These are phyloP conservation scores for Eledona agricola DNA, from an alignment of 2,888 invertebrate genomes.

Conservation along the genomic window DNA sequence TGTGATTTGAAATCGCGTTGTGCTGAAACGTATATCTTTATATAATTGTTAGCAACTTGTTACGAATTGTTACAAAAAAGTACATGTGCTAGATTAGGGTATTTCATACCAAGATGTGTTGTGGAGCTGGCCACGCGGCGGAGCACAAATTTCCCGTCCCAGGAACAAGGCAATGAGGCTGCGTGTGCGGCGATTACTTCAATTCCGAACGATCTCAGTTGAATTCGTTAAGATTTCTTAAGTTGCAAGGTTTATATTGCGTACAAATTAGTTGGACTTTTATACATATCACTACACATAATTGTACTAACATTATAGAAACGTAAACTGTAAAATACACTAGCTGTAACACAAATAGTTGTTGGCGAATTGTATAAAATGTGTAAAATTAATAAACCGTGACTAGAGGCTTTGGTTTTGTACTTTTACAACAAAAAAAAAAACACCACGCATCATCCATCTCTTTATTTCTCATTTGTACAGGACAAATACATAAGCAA, in stretches of 20 bases:
- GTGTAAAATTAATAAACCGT: slow-evolving; percentile 42
- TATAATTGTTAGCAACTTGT: slow-evolving; percentile 40
- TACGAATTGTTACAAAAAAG: slow-evolving; percentile 36
- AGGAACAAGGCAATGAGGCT: no score
- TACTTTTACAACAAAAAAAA: not conserved
- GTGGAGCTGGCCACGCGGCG: slow-evolving; percentile 5
- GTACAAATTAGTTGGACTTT: slow-evolving; percentile 33
- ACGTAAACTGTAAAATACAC: slow-evolving; percentile 36
- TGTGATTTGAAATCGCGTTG: slow-evolving; percentile 13
- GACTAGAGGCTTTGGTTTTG: slow-evolving; percentile 2
- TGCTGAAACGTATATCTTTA: slow-evolving; percentile 26
- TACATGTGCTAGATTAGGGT: slow-evolving; percentile 33
- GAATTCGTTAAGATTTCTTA: no score
- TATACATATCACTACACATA: slow-evolving; percentile 41
- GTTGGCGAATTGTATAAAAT: slow-evolving; percentile 42
- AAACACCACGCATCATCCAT: not conserved
- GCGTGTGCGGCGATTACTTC: no score
- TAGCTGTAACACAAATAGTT: slow-evolving; percentile 36
- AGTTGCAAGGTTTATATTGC: slow-evolving; percentile 9
- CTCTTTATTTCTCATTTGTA: no score
- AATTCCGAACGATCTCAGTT: no score
- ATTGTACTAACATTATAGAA: slow-evolving; percentile 30
- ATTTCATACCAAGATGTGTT: slow-evolving; percentile 5
- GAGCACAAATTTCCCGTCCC: no score
- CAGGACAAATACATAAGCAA: not conserved